phyloP scores from a whole-genome alignment of 2,113 vertebrate species.

The Hydrolagus affinis region DNA sequence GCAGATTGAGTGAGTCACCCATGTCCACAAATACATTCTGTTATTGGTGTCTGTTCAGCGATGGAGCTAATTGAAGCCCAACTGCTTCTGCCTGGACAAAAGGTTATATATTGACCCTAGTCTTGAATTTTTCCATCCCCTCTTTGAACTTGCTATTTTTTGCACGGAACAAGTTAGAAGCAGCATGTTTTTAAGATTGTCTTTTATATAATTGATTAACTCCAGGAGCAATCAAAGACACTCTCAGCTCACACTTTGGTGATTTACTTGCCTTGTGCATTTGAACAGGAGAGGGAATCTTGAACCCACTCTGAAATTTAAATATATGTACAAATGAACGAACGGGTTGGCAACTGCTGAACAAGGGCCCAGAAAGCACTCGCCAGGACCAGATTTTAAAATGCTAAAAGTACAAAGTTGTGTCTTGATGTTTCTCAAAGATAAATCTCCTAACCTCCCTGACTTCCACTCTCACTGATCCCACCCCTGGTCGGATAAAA shows the following conservation, averaged over 20 bases:
- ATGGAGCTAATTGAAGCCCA: neutral
- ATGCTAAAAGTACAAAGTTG: neutral
- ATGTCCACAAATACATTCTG: neutral
- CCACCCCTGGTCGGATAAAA: too few species aligned
- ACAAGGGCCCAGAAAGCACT: neutral
- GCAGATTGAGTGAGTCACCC: neutral
- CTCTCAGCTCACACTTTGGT: neutral
- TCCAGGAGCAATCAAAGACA: neutral
- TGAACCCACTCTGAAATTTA: conserved; percentile 14
- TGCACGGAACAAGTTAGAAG: neutral
- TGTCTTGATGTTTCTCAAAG: too few species aligned
- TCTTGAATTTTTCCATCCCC: neutral
- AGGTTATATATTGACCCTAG: neutral
- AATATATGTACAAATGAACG: neutral
- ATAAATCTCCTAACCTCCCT: too few species aligned
- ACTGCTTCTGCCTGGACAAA: neutral
- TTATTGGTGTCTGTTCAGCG: neutral
- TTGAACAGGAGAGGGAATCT: neutral
- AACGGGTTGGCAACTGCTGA: neutral
- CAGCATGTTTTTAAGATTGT: neutral
- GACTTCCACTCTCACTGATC: too few species aligned
- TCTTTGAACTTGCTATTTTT: neutral
- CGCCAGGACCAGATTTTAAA: neutral
- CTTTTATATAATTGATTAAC: conserved; percentile 6
- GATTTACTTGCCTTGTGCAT: neutral